Evolutionary conservation across 2,113 vertebrate species (phyloP).

Genomic region (Miniopterus natalensis): DNA sequence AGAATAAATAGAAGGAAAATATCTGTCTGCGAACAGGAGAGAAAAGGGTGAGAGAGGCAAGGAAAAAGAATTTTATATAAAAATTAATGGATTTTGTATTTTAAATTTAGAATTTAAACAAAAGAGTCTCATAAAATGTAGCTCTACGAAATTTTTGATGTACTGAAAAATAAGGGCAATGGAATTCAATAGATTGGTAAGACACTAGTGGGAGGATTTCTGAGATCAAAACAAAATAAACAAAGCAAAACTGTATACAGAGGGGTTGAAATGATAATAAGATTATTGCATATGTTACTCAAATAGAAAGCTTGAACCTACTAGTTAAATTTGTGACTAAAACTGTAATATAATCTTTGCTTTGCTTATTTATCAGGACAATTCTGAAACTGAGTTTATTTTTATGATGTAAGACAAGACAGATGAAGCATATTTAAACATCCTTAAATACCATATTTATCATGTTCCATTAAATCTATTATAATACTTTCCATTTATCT

Average conservation of each 20-base stretch:
- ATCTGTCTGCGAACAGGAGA: background rate
- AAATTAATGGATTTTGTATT: background rate
- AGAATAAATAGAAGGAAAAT: background rate
- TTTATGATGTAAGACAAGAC: background rate
- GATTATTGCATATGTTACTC: background rate
- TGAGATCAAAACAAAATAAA: slow-evolving; percentile 18
- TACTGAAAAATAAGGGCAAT: background rate
- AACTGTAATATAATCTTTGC: background rate
- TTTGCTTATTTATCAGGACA: slow-evolving; percentile 43
- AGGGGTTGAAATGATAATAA: slow-evolving; percentile 8
- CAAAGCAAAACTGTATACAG: background rate
- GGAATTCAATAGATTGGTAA: background rate
- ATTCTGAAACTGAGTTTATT: slow-evolving; percentile 44
- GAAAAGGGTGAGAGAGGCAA: background rate
- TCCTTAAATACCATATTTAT: slow-evolving; percentile 43
- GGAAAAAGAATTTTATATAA: background rate
- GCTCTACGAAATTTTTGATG: background rate
- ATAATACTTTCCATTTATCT: slow-evolving; percentile 24
- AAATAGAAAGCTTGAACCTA: background rate
- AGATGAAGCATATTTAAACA: slow-evolving; percentile 2
- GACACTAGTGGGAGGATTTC: background rate
- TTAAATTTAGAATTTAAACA: background rate
- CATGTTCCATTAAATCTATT: slow-evolving; percentile 12
- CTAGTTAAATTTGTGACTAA: background rate
- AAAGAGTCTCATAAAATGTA: slow-evolving; percentile 21